phyloP scores from a whole-genome alignment of 2,797 vertebrate species.

The Mustela erminea region DNA sequence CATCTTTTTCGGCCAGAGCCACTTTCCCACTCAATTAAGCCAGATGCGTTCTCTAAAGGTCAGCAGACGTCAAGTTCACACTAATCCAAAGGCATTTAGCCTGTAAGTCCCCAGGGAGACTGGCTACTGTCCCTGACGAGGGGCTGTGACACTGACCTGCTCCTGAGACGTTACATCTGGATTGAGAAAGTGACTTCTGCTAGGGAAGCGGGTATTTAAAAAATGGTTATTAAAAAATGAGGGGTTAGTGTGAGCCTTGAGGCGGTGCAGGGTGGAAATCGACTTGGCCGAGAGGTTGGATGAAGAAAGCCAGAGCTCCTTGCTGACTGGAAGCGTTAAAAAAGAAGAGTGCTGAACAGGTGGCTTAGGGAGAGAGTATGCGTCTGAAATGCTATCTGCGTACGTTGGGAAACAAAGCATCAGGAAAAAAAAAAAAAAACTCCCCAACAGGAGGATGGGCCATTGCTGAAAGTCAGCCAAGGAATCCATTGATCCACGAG shows the following conservation, averaged over 20 bases:
- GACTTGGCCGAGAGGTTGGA: not conserved
- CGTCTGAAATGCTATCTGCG: not conserved
- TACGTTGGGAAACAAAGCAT: conserved; percentile 22
- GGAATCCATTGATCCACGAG: not conserved
- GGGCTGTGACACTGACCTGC: not conserved
- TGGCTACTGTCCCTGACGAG: not conserved
- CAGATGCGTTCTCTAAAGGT: conserved; percentile 40
- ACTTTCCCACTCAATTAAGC: conserved; percentile 36
- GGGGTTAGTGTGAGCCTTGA: not conserved
- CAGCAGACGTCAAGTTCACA: conserved; percentile 44
- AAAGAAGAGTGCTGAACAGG: not conserved
- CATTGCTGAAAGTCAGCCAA: not conserved
- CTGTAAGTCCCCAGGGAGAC: not conserved
- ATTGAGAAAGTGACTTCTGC: not conserved
- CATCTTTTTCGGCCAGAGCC: conserved; percentile 35
- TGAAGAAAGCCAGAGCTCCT: conserved; percentile 3
- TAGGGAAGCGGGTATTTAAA: not conserved
- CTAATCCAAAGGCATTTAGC: not conserved
- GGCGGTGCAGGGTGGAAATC: not conserved
- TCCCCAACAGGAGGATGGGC: not conserved
- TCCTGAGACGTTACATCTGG: not conserved
- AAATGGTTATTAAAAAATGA: not conserved
- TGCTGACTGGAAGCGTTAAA: not conserved
- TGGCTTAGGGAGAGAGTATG: not conserved
- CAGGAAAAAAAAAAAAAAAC: not conserved